Conservation (phyloP, 2,797 vertebrate genomes). For the Catostomus latipinnis region DNA sequence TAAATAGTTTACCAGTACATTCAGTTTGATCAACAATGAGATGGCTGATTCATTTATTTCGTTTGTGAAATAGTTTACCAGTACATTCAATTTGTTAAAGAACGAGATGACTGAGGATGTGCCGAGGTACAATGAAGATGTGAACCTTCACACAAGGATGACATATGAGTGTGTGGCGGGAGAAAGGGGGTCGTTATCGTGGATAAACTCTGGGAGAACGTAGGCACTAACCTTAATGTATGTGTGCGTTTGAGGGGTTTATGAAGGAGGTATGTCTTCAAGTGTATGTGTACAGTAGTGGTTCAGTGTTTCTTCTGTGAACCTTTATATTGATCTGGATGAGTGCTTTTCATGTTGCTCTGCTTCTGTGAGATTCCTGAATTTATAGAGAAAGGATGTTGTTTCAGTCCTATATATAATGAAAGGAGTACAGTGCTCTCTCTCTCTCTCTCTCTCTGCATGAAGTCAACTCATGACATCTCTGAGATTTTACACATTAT, state of each 20-base stretch:
- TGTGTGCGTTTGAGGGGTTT: conserved; percentile 29
- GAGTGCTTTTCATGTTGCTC: background rate
- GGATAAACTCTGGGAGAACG: conserved; percentile 48
- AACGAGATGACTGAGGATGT: background rate
- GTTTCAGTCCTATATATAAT: background rate
- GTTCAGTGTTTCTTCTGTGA: conserved; percentile 25
- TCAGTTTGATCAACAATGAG: too few species aligned
- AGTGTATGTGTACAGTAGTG: background rate
- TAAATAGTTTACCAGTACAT: too few species aligned
- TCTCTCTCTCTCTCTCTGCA: background rate
- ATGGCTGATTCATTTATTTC: too few species aligned
- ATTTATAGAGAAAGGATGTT: background rate
- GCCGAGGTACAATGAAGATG: conserved; percentile 21
- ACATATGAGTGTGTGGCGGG: conserved; percentile 58
- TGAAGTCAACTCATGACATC: conserved; percentile 7
- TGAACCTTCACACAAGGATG: conserved; percentile 54
- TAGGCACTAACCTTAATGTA: background rate
- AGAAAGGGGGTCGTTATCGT: conserved; percentile 54
- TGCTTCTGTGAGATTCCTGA: conserved; percentile 22
- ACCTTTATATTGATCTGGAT: conserved; percentile 29
- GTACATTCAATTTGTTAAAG: too few species aligned
- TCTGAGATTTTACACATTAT: conserved; percentile 25
- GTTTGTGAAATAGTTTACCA: too few species aligned
- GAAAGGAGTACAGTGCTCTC: background rate
- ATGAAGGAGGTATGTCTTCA: conserved; percentile 13